A percentile compares a stretch with the other conserved stretches of the same genome.
Conservation (phyloP, 2,888 invertebrate species). For the Mayetiola destructor region DNA sequence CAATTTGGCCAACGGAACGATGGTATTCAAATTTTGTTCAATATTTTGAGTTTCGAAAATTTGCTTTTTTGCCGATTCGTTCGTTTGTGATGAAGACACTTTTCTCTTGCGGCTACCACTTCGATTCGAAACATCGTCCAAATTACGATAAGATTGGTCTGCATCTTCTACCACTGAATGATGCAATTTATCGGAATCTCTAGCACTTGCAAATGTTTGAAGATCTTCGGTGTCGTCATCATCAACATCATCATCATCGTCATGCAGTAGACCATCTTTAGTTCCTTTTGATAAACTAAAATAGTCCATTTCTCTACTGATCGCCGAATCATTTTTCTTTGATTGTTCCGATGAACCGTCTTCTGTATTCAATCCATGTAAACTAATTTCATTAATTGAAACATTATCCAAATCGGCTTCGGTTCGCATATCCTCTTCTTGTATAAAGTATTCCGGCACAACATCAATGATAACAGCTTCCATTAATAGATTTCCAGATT, state of each 20-base stretch:
- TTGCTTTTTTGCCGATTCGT: slow-evolving; percentile 1
- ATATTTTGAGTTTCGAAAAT: slow-evolving; percentile 37
- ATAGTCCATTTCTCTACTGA: slow-evolving; percentile 46
- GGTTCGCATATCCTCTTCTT: slow-evolving; percentile 66
- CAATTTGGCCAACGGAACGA: slow-evolving; percentile 32
- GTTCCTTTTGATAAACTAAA: slow-evolving; percentile 49
- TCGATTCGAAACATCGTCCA: slow-evolving; percentile 21
- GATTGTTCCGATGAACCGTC: slow-evolving; percentile 26
- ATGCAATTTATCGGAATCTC: slow-evolving; percentile 40
- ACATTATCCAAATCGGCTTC: slow-evolving; percentile 79
- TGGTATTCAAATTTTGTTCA: slow-evolving; percentile 34
- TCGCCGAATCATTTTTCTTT: slow-evolving; percentile 36
- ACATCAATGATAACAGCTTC: slow-evolving; percentile 86
- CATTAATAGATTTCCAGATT: slow-evolving; percentile 74
- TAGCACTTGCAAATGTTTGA: slow-evolving; percentile 52
- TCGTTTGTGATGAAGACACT: slow-evolving; percentile 4
- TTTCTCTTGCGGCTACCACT: neutral
- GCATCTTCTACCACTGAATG: slow-evolving; percentile 31
- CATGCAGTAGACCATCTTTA: slow-evolving; percentile 31
- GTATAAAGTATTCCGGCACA: slow-evolving; percentile 66
- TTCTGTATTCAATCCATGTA: slow-evolving; percentile 39
- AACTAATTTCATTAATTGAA: slow-evolving; percentile 61
- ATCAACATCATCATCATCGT: slow-evolving; percentile 35
- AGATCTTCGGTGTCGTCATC: slow-evolving; percentile 49
- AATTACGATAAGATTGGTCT: slow-evolving; percentile 25